phyloP scores from a whole-genome alignment of 2,113 vertebrate genomes.

The Erythrolamprus reginae region DNA sequence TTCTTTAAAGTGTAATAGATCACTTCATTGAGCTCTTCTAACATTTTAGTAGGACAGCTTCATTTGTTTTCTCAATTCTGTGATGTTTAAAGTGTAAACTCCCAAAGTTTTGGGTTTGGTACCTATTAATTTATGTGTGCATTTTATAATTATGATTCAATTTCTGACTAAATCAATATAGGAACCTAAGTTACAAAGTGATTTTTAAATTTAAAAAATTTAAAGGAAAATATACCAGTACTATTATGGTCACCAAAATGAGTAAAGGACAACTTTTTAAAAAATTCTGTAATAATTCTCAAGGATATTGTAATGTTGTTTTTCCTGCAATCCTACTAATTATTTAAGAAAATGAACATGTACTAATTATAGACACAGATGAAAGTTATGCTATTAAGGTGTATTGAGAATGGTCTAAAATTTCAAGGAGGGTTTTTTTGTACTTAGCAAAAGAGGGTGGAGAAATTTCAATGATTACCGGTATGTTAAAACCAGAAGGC shows the following conservation, averaged over 20 bases:
- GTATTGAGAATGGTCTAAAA: background rate
- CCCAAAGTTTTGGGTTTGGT: background rate
- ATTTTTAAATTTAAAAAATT: background rate
- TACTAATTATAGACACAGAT: background rate
- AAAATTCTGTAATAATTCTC: background rate
- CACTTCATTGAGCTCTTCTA: background rate
- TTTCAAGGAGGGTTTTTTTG: background rate
- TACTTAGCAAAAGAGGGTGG: background rate
- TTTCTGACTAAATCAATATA: background rate
- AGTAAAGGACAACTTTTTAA: background rate
- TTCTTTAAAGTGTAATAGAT: background rate
- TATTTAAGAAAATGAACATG: background rate
- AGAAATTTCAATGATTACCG: background rate
- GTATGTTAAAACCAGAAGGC: background rate
- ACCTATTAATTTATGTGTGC: background rate
- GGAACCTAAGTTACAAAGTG: background rate
- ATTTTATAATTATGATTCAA: background rate
- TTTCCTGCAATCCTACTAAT: background rate
- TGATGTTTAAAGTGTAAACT: background rate
- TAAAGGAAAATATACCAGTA: background rate
- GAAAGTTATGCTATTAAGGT: background rate
- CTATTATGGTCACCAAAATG: background rate
- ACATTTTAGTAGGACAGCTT: background rate
- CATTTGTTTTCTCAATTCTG: background rate
- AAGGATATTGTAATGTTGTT: background rate